Evolutionary conservation across 2,888 invertebrate species (phyloP).

Genomic region (Sphaerophoria rueppellii): DNA sequence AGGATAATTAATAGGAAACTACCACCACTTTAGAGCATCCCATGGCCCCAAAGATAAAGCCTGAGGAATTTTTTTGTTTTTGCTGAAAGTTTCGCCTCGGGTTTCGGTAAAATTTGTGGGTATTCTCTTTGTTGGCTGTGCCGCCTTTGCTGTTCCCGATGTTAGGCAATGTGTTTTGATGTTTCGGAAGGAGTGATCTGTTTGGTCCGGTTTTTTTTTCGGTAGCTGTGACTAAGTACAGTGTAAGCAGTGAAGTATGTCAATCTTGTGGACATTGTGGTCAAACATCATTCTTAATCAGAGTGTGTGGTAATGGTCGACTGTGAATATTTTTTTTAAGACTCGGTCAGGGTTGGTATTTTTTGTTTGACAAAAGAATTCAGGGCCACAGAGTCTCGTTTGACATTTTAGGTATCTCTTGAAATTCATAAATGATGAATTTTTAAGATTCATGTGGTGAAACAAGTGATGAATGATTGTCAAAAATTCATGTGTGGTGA

Average conservation of each 20-base stretch:
- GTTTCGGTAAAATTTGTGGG: background rate
- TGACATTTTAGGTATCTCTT: too few relatives aligned
- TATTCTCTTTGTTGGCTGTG: background rate
- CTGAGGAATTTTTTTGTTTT: slow-evolving; percentile 53
- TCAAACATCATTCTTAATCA: slow-evolving; percentile 52
- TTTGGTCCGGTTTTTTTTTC: slow-evolving; percentile 47
- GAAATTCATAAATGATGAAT: too few relatives aligned
- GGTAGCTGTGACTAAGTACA: slow-evolving; percentile 30
- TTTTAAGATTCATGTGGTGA: too few relatives aligned
- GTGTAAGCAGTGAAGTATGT: slow-evolving; percentile 41
- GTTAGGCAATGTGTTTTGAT: slow-evolving; percentile 3
- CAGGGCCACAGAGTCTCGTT: too few relatives aligned
- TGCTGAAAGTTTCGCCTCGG: slow-evolving; percentile 38
- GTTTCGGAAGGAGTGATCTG: slow-evolving; percentile 34
- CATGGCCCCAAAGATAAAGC: slow-evolving; percentile 13
- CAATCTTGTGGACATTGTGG: slow-evolving; percentile 49
- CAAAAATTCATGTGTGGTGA: too few relatives aligned
- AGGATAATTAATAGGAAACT: slow-evolving; percentile 66
- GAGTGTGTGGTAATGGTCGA: background rate
- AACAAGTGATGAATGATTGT: too few relatives aligned
- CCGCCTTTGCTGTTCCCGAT: background rate
- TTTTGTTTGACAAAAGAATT: too few relatives aligned
- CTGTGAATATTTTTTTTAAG: background rate
- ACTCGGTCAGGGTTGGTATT: background rate
- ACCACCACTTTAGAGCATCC: slow-evolving; percentile 26